These are phyloP conservation scores for Clarias batrachus DNA, from an alignment of 2,113 vertebrate genomes.

Conservation along the genomic window DNA sequence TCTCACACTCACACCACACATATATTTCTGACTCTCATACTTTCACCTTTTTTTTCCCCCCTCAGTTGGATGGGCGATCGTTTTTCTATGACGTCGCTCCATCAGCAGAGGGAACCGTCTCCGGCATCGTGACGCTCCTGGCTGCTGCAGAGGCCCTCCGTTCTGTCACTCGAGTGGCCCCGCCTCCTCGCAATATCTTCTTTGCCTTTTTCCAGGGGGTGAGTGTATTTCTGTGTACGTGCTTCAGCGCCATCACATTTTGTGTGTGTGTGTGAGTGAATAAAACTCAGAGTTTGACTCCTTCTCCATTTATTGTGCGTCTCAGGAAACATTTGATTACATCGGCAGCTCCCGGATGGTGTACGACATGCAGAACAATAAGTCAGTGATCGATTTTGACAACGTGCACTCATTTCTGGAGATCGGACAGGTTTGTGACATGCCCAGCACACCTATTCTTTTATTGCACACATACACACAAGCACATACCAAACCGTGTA, in stretches of 20 bases:
- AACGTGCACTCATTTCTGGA: constrained; percentile 75
- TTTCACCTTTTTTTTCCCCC: not conserved
- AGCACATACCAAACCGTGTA: not conserved
- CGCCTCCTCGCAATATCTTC: constrained; percentile 76
- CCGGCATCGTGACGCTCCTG: constrained; percentile 83
- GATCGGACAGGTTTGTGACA: constrained; percentile 72
- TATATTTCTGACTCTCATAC: too few species aligned
- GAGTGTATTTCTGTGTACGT: constrained; percentile 46
- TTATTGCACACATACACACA: not conserved
- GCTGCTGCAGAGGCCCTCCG: constrained; percentile 84
- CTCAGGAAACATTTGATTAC: constrained; percentile 93
- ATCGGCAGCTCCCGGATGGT: constrained; percentile 94
- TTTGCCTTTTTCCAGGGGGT: constrained; percentile 95
- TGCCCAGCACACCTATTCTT: not conserved
- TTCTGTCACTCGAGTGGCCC: constrained; percentile 59
- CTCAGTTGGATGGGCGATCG: constrained; percentile 86
- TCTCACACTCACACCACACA: not conserved
- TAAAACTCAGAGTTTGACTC: not conserved
- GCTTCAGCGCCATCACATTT: not conserved
- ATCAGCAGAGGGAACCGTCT: constrained; percentile 79
- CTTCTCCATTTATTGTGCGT: not conserved
- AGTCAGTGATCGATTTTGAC: constrained; percentile 70
- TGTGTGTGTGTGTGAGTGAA: not conserved
- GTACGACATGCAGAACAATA: constrained; percentile 70
- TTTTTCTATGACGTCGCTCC: constrained; percentile 92